Conservation (phyloP, 2,113 vertebrate species). For the Amblyopsis rosae region DNA sequence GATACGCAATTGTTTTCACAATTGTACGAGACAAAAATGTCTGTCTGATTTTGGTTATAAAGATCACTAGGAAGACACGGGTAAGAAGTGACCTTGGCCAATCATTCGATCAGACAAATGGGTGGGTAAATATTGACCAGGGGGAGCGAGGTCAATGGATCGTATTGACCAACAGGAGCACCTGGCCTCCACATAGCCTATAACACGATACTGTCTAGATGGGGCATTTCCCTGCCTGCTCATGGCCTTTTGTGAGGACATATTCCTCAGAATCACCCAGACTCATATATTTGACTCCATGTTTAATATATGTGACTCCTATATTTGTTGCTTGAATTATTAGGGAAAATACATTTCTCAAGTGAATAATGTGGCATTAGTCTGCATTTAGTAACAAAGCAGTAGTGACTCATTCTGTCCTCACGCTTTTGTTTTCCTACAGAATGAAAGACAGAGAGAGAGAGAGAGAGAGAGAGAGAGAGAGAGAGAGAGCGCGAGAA, state of each 20-base stretch:
- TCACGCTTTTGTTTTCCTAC: neutral
- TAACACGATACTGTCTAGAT: neutral
- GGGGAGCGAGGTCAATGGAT: constrained; percentile 40
- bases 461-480: neutral
- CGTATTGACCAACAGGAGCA: constrained; percentile 25
- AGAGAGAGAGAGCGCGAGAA: neutral
- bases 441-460: neutral
- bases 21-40: too few relatives aligned
- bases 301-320: neutral
- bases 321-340: neutral
- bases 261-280: neutral
- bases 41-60: neutral
- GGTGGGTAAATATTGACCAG: constrained; percentile 58
- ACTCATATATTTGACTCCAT: neutral
- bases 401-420: neutral
- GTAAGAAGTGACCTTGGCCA: constrained; percentile 31
- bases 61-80: constrained; percentile 9
- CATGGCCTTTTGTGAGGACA: neutral
- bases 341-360: neutral
- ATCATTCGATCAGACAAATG: constrained; percentile 34
- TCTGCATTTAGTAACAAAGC: neutral
- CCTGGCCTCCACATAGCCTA: constrained; percentile 16
- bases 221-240: neutral
- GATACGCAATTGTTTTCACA: neutral
- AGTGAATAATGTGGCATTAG: neutral